Evolutionary conservation across 2,797 vertebrate species (phyloP).

Genomic region (Limosa lapponica): DNA sequence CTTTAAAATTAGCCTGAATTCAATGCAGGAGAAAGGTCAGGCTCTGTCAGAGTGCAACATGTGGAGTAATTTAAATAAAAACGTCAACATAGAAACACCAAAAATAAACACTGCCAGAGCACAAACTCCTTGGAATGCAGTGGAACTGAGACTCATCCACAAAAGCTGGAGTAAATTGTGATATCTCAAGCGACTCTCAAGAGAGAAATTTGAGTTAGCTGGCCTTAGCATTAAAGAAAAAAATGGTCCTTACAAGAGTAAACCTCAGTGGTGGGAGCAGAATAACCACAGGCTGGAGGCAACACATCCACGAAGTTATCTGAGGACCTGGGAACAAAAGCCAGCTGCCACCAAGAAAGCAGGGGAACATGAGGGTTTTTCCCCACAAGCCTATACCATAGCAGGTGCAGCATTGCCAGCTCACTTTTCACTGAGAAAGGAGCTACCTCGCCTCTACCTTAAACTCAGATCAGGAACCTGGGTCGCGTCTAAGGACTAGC

Average conservation of each 20-base stretch:
- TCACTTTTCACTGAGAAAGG: background rate
- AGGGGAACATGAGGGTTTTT: background rate
- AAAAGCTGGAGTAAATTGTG: background rate
- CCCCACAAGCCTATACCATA: accelerated
- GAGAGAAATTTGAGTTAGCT: background rate
- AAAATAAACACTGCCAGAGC: background rate
- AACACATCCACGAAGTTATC: background rate
- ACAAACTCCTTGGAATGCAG: background rate
- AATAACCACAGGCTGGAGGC: background rate
- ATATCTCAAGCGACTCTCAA: background rate
- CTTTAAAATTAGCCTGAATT: background rate
- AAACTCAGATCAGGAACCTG: background rate
- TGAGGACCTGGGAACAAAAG: background rate
- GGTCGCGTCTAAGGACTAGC: background rate
- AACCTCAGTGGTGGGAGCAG: background rate
- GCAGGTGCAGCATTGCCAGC: background rate
- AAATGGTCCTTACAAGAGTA: background rate
- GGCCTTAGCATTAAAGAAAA: background rate
- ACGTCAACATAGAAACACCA: background rate
- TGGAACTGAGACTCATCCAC: background rate
- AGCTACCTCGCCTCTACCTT: background rate
- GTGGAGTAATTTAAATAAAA: background rate
- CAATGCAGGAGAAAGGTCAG: background rate
- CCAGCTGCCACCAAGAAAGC: background rate
- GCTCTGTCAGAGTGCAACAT: background rate